A percentile compares a stretch with the other conserved stretches of the same genome.
phyloP scores from a whole-genome alignment of 2,113 vertebrate genomes.

The Ceyx melanurus region DNA sequence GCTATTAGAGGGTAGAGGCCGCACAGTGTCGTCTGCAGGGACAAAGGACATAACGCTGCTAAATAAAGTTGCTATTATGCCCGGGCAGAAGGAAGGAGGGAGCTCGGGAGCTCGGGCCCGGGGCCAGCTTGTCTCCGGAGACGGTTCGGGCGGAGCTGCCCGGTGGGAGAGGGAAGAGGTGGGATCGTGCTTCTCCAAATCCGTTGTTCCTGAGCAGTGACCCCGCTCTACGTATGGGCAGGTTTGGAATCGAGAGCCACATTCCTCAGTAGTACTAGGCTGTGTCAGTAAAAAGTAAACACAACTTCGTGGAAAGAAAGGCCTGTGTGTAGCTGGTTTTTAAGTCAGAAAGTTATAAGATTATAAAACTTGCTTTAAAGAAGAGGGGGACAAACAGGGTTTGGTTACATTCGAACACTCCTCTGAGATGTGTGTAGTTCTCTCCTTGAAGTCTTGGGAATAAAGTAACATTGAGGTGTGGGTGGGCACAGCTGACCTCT shows the following conservation, averaged over 20 bases:
- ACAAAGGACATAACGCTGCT: too few relatives aligned
- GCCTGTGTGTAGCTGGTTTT: not conserved
- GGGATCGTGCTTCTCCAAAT: not conserved
- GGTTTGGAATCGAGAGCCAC: not conserved
- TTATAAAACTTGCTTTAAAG: not conserved
- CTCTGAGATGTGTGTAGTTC: too few relatives aligned
- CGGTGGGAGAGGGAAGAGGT: not conserved
- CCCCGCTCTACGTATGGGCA: too few relatives aligned
- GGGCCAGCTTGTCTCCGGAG: not conserved
- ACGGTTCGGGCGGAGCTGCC: not conserved
- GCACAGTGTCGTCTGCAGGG: too few relatives aligned
- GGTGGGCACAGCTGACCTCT: not conserved
- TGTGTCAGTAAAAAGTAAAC: rapidly evolving
- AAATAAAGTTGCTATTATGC: too few relatives aligned
- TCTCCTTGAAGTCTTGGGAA: not conserved
- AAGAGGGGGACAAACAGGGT: not conserved
- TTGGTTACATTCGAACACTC: not conserved
- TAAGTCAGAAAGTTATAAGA: not conserved
- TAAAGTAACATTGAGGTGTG: rapidly evolving
- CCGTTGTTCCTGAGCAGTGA: not conserved
- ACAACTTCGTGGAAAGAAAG: not conserved
- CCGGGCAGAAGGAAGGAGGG: not conserved
- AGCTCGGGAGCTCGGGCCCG: not conserved
- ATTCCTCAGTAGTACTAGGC: not conserved
- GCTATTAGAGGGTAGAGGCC: too few relatives aligned